A percentile compares a stretch with the other conserved stretches of the same genome.
Conservation (phyloP, 2,888 invertebrate genomes). For the Drymonia ruficornis region DNA sequence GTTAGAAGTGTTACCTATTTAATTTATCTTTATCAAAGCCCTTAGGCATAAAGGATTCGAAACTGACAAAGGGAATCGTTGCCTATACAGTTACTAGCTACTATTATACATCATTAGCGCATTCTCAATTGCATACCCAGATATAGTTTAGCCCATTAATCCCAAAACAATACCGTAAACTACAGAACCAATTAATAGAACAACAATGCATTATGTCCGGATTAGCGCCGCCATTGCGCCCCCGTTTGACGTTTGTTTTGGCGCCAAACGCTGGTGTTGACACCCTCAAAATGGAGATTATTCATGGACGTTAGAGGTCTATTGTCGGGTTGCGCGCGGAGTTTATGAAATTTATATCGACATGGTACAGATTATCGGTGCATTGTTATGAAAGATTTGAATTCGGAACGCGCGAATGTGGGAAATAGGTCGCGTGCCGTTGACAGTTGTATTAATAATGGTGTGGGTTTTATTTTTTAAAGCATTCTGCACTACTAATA, state of each 20-base stretch:
- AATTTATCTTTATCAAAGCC: no score
- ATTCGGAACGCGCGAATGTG: conserved; percentile 64
- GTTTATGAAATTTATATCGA: conserved; percentile 82
- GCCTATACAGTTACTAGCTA: background rate
- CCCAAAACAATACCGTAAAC: conserved; percentile 32
- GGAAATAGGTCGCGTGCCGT: conserved; percentile 67
- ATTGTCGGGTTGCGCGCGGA: conserved; percentile 72
- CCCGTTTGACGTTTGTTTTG: conserved; percentile 74
- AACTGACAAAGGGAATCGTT: no score
- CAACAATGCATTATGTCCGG: conserved; percentile 64
- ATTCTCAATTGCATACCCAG: background rate
- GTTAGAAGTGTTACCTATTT: no score
- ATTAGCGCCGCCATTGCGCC: conserved; percentile 66
- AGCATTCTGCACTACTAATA: background rate
- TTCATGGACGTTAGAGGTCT: conserved; percentile 79
- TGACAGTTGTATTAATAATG: conserved; percentile 76
- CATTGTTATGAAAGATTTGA: conserved; percentile 77
- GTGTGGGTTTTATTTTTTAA: conserved; percentile 7
- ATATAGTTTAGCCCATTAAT: conserved; percentile 6
- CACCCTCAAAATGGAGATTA: conserved; percentile 81
- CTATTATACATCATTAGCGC: background rate
- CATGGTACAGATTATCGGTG: conserved; percentile 76
- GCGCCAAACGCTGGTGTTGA: conserved; percentile 75
- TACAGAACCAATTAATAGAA: conserved; percentile 63
- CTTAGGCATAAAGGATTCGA: no score